Conservation (phyloP, 2,888 invertebrate genomes). For the Cephus runcator region DNA sequence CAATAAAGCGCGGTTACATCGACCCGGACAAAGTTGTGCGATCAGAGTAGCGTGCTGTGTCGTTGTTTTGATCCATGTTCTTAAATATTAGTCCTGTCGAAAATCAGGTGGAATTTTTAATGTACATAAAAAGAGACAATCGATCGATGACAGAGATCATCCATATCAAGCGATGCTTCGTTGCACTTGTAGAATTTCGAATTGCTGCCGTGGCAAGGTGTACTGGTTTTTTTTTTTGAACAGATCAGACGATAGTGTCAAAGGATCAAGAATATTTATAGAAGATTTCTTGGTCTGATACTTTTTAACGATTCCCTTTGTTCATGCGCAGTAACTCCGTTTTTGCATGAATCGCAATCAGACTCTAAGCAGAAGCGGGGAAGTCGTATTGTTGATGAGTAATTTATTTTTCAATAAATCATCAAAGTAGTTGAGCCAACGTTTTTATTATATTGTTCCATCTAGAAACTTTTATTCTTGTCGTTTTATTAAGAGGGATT, state of each 20-base stretch:
- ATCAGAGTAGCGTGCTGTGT: conserved; percentile 12
- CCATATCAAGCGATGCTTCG: not conserved
- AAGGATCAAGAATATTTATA: not conserved
- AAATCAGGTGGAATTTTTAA: not conserved
- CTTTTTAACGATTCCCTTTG: not conserved
- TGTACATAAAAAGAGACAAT: not conserved
- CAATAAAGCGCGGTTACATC: conserved; percentile 40
- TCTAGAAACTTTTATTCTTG: not conserved
- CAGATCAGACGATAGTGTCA: not conserved
- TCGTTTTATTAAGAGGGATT: no score
- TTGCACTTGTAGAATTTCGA: not conserved
- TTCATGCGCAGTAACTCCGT: not conserved
- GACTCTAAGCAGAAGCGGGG: not conserved
- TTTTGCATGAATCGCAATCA: not conserved
- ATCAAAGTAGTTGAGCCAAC: no score
- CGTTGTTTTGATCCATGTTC: not conserved
- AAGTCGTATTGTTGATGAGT: not conserved
- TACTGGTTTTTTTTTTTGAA: not conserved
- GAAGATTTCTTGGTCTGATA: not conserved
- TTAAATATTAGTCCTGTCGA: not conserved
- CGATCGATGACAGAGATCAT: not conserved
- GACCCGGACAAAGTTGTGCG: conserved; percentile 25
- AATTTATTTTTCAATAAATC: not conserved
- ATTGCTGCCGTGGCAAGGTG: not conserved
- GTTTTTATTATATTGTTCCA: not conserved